A percentile compares a stretch with the other conserved stretches of the same genome.
phyloP scores from a whole-genome alignment of 1,140 invertebrate genomes.

The Chrysoperla carnea region DNA sequence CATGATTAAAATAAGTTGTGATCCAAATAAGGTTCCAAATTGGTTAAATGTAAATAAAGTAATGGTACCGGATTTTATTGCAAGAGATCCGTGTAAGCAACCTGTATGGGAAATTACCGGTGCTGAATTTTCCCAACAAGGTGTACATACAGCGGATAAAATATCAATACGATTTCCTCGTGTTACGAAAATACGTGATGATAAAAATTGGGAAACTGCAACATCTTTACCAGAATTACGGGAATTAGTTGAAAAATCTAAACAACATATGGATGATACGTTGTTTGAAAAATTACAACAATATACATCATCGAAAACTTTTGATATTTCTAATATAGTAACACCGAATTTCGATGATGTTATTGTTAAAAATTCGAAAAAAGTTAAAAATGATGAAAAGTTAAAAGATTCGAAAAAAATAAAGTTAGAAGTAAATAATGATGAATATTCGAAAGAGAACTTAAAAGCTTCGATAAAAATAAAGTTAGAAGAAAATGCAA shows the following conservation, averaged over 20 bases:
- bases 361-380: too few relatives aligned
- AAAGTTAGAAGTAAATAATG: too few relatives aligned
- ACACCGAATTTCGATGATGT: too few relatives aligned
- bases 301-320: not conserved
- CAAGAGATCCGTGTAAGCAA: slow-evolving; percentile 61
- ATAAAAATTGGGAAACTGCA: slow-evolving; percentile 71
- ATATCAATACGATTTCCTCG: slow-evolving; percentile 88
- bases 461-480: too few relatives aligned
- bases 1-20: slow-evolving; percentile 70
- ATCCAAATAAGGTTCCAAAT: slow-evolving; percentile 44
- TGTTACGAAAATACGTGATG: slow-evolving; percentile 62
- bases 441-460: too few relatives aligned
- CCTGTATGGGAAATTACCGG: slow-evolving; percentile 91
- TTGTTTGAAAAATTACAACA: slow-evolving; percentile 25
- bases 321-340: too few relatives aligned
- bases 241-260: slow-evolving; percentile 42
- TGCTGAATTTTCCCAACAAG: slow-evolving; percentile 71
- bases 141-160: slow-evolving; percentile 75
- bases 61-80: slow-evolving; percentile 79
- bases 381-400: too few relatives aligned
- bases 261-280: slow-evolving; percentile 44
- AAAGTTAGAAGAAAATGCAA: too few relatives aligned
- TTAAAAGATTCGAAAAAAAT: too few relatives aligned
- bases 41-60: slow-evolving; percentile 73
- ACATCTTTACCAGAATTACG: slow-evolving; percentile 60